A percentile compares a stretch with the other conserved stretches of the same genome.
Evolutionary conservation across 2,797 vertebrate genomes (phyloP).

Genomic region (Hirundo rustica): DNA sequence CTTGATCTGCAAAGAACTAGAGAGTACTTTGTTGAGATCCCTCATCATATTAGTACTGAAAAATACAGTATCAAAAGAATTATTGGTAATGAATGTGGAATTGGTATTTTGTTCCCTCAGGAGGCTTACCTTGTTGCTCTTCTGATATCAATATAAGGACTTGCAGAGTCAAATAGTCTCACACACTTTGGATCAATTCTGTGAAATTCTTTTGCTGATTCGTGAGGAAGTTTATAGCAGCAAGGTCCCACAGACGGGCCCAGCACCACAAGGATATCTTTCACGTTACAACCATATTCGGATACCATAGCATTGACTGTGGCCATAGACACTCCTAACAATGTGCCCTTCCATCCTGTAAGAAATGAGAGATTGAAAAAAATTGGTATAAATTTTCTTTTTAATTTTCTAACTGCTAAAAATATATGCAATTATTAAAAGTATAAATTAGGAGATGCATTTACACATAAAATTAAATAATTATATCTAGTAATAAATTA

Average conservation of each 20-base stretch:
- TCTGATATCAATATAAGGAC: slow-evolving; percentile 85
- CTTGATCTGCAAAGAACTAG: not conserved
- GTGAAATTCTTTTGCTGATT: slow-evolving; percentile 80
- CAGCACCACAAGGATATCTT: slow-evolving; percentile 84
- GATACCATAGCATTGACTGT: slow-evolving; percentile 86
- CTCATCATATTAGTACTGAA: not conserved
- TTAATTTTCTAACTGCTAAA: not conserved
- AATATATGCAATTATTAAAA: not conserved
- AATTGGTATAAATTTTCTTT: not conserved
- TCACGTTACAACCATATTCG: slow-evolving; percentile 79
- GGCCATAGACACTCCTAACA: slow-evolving; percentile 88
- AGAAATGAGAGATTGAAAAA: not conserved
- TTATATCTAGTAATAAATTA: not conserved
- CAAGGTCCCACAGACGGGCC: slow-evolving; percentile 91
- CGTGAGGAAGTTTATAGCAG: slow-evolving; percentile 84
- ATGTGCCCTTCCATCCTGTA: slow-evolving; percentile 91
- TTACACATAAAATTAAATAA: not conserved
- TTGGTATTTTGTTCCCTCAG: not conserved
- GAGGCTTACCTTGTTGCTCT: slow-evolving; percentile 86
- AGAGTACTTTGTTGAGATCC: not conserved
- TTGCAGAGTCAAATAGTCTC: slow-evolving; percentile 68
- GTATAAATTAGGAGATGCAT: not conserved
- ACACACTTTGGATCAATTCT: slow-evolving; percentile 86
- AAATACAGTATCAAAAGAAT: not conserved
- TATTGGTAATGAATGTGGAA: not conserved